Evolutionary conservation across 2,888 invertebrate species (phyloP).

Genomic region (Scaptomyza parva): DNA sequence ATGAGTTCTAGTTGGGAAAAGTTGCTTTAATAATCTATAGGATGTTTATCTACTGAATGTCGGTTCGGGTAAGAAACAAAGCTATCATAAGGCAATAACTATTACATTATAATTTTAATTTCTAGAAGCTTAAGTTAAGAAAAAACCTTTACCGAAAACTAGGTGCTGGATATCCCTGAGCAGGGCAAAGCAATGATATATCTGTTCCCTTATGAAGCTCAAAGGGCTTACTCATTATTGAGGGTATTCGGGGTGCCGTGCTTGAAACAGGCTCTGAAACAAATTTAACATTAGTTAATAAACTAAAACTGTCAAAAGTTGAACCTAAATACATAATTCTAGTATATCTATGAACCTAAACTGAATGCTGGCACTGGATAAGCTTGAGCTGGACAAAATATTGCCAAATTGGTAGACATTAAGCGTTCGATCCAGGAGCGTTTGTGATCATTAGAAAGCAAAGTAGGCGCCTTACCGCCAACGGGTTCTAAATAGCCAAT

Average conservation of each 20-base stretch:
- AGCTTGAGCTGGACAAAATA: constrained; percentile 92
- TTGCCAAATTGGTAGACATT: constrained; percentile 87
- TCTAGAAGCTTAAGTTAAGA: too few relatives aligned
- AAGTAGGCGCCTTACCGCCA: constrained; percentile 86
- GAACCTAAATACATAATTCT: too few relatives aligned
- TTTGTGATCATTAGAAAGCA: constrained; percentile 86
- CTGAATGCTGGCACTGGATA: constrained; percentile 89
- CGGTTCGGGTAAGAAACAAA: background rate
- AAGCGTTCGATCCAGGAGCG: constrained; percentile 86
- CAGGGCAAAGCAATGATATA: constrained; percentile 88
- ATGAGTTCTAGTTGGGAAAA: constrained; percentile 65
- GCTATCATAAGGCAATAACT: background rate
- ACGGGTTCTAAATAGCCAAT: constrained; percentile 69
- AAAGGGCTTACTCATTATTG: constrained; percentile 82
- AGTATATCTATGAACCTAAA: constrained; percentile 80
- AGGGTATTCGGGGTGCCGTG: constrained; percentile 86
- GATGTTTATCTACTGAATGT: constrained; percentile 11
- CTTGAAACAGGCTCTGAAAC: constrained; percentile 86
- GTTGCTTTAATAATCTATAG: background rate
- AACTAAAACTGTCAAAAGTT: constrained; percentile 29
- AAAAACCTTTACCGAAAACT: constrained; percentile 68
- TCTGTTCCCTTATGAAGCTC: constrained; percentile 62
- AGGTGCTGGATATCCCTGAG: constrained; percentile 90
- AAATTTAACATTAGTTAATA: background rate
- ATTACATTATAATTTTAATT: too few relatives aligned